Percentiles rank a stretch among this genome's conserved stretches.
phyloP scores from a whole-genome alignment of 2,888 invertebrate species.

The Cheilosia vulpina region DNA sequence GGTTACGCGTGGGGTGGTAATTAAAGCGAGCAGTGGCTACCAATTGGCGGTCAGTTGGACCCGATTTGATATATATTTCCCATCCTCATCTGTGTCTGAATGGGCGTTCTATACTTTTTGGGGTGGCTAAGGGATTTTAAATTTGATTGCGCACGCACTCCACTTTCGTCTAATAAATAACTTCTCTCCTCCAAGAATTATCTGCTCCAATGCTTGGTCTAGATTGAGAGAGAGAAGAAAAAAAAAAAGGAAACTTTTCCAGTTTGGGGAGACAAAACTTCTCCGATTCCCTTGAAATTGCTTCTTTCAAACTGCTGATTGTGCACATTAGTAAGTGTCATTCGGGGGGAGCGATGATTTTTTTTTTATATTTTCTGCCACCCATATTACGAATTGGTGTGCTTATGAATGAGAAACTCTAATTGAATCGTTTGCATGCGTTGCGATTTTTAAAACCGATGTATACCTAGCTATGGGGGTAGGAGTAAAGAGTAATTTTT shows the following conservation, averaged over 20 bases:
- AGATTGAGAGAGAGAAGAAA: no score
- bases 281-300: constrained; percentile 14
- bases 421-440: constrained; percentile 73
- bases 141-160: constrained; percentile 28
- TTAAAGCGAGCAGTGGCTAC: constrained; percentile 55
- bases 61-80: constrained; percentile 53
- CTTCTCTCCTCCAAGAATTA: neutral
- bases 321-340: constrained; percentile 14
- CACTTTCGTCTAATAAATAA: constrained; percentile 9
- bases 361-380: constrained; percentile 6
- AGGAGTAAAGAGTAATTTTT: neutral
- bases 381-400: constrained; percentile 13
- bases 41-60: constrained; percentile 66
- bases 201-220: neutral
- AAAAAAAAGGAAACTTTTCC: neutral
- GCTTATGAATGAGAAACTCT: constrained; percentile 52
- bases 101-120: neutral
- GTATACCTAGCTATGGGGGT: neutral
- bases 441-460: constrained; percentile 72
- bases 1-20: constrained; percentile 68
- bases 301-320: constrained; percentile 42
- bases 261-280: constrained; percentile 18
- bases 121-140: constrained; percentile 16
- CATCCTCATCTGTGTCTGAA: constrained; percentile 1
- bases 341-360: neutral